A percentile compares a stretch with the other conserved stretches of the same genome.
Conservation (phyloP, 2,888 invertebrate species). For the Epirrita christyi region DNA sequence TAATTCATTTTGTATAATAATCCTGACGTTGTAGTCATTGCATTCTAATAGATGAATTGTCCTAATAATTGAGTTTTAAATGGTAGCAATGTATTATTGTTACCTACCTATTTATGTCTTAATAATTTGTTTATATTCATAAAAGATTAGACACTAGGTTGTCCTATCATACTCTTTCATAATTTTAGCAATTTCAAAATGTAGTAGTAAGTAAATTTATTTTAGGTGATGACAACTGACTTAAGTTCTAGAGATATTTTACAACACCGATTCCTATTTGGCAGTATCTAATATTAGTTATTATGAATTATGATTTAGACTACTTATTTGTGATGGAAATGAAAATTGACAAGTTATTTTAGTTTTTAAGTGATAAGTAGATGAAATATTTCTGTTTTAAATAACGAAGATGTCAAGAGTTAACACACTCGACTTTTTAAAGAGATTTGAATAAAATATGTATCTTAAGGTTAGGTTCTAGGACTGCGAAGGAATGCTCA, state of each 20-base stretch:
- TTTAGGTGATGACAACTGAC: constrained; percentile 29
- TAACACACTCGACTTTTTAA: neutral
- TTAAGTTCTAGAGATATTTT: constrained; percentile 53
- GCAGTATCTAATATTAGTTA: constrained; percentile 74
- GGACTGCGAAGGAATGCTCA: constrained; percentile 16
- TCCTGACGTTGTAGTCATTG: constrained; percentile 1
- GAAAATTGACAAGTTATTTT: constrained; percentile 65
- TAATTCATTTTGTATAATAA: neutral
- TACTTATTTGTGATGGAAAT: constrained; percentile 58
- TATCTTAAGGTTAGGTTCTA: constrained; percentile 11
- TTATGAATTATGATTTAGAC: constrained; percentile 53
- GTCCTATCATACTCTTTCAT: constrained; percentile 43
- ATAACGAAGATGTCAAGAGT: constrained; percentile 2
- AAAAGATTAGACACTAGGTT: constrained; percentile 67
- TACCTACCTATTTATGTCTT: constrained; percentile 36
- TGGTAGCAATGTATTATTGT: constrained; percentile 11
- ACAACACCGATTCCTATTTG: constrained; percentile 80
- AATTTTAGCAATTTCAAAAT: constrained; percentile 42
- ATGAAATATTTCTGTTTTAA: constrained; percentile 8
- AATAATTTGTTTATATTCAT: constrained; percentile 49
- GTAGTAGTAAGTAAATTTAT: constrained; percentile 29
- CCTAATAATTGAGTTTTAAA: constrained; percentile 25
- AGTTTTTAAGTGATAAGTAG: constrained; percentile 8
- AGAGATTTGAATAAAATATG: constrained; percentile 17
- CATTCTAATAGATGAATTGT: constrained; percentile 6